Evolutionary conservation across 2,113 vertebrate genomes (phyloP).

Genomic region (Pluvialis apricaria): DNA sequence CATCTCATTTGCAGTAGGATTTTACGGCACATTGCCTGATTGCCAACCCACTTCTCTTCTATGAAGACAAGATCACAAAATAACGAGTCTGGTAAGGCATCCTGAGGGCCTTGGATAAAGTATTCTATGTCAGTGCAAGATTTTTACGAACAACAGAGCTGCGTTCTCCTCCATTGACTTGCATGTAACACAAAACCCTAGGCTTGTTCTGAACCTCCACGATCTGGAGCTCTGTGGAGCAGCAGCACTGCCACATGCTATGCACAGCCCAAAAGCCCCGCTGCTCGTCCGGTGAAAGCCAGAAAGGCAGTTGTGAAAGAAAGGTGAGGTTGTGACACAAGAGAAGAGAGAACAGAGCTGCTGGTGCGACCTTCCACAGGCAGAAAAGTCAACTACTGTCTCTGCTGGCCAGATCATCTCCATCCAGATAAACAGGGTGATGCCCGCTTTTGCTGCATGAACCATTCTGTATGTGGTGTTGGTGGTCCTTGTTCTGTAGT

Average conservation of each 20-base stretch:
- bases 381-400: background rate
- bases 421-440: background rate
- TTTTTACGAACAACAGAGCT: background rate
- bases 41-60: background rate
- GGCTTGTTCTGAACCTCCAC: background rate
- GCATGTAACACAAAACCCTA: background rate
- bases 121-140: background rate
- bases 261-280: background rate
- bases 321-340: background rate
- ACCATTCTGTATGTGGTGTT: background rate
- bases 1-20: background rate
- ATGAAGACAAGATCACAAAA: background rate
- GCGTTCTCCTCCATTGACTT: background rate
- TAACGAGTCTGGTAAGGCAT: background rate
- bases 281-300: background rate
- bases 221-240: background rate
- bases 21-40: background rate
- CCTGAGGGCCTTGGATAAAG: background rate
- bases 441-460: background rate
- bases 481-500: background rate
- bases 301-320: background rate
- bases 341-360: background rate
- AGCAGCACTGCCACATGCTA: background rate
- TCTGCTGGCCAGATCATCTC: background rate
- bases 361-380: background rate